These are phyloP conservation scores for Amphiprion ocellaris DNA, from an alignment of 2,113 vertebrate genomes.

Conservation along the genomic window DNA sequence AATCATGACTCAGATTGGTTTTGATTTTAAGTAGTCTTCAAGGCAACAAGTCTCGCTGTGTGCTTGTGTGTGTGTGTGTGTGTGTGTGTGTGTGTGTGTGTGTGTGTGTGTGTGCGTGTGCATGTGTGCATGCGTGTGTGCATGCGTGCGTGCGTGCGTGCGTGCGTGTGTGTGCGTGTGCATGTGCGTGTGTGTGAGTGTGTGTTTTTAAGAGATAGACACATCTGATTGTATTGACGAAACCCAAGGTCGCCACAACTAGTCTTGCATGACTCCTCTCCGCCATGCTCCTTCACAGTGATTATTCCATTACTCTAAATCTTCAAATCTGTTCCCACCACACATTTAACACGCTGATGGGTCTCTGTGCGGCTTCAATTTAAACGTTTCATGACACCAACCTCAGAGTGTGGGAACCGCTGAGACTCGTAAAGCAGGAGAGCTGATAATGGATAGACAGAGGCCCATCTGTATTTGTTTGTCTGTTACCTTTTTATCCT, in stretches of 20 bases:
- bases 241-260: slow-evolving; percentile 59
- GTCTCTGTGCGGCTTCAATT: slow-evolving; percentile 40
- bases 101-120: too few relatives aligned
- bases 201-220: slow-evolving; percentile 30
- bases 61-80: background rate
- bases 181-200: too few relatives aligned
- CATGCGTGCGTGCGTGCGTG: too few relatives aligned
- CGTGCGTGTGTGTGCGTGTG: too few relatives aligned
- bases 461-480: slow-evolving; percentile 54
- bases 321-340: slow-evolving; percentile 68
- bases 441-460: slow-evolving; percentile 43
- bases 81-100: too few relatives aligned
- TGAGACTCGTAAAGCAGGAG: slow-evolving; percentile 13
- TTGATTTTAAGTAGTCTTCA: slow-evolving; percentile 39
- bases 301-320: slow-evolving; percentile 76
- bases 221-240: slow-evolving; percentile 61
- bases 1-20: slow-evolving; percentile 44
- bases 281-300: slow-evolving; percentile 47
- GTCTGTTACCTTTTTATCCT: slow-evolving; percentile 34
- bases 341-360: slow-evolving; percentile 60
- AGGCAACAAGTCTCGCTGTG: background rate
- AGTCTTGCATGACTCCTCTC: slow-evolving; percentile 60
- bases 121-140: too few relatives aligned
- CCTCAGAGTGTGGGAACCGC: slow-evolving; percentile 39
- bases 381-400: slow-evolving; percentile 40